Percentiles rank a stretch among this genome's conserved stretches.
These are phyloP conservation scores for Uromys caudimaculatus DNA, from an alignment of 2,797 vertebrate genomes.

Conservation along the genomic window DNA sequence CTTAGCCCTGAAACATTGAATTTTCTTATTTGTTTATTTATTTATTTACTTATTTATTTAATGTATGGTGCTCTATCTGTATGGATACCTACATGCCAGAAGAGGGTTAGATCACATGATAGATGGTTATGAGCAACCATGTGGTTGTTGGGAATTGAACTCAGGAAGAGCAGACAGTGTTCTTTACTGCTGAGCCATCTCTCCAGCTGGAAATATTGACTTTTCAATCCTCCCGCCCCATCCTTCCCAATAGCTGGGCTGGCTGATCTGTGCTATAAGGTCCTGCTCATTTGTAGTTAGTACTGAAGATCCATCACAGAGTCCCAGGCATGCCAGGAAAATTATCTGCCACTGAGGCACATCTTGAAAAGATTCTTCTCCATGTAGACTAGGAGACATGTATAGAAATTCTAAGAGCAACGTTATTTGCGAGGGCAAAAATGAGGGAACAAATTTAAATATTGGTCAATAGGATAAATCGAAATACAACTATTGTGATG, in stretches of 20 bases:
- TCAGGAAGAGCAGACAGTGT: not conserved
- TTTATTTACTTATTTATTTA: not conserved
- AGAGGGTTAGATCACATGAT: not conserved
- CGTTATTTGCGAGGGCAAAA: conserved; percentile 39
- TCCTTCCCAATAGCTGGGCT: not conserved
- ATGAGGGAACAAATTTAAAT: conserved; percentile 24
- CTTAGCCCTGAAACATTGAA: no score
- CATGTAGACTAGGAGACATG: not conserved
- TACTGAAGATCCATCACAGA: not conserved
- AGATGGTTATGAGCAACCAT: not conserved
- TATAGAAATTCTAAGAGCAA: conserved; percentile 29
- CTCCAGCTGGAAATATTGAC: not conserved
- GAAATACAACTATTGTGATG: not conserved
- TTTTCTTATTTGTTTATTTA: not conserved
- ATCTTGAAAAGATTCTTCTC: conserved; percentile 35
- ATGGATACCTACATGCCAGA: not conserved
- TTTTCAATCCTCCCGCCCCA: not conserved
- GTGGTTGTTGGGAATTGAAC: not conserved
- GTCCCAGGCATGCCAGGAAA: not conserved
- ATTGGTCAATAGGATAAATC: not conserved
- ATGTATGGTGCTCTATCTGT: not conserved
- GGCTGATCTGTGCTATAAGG: not conserved
- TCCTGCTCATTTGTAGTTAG: not conserved
- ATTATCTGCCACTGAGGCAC: not conserved
- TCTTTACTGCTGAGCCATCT: not conserved